Evolutionary conservation across 2,113 vertebrate species (phyloP).

Genomic region (Phodopus roborovskii): DNA sequence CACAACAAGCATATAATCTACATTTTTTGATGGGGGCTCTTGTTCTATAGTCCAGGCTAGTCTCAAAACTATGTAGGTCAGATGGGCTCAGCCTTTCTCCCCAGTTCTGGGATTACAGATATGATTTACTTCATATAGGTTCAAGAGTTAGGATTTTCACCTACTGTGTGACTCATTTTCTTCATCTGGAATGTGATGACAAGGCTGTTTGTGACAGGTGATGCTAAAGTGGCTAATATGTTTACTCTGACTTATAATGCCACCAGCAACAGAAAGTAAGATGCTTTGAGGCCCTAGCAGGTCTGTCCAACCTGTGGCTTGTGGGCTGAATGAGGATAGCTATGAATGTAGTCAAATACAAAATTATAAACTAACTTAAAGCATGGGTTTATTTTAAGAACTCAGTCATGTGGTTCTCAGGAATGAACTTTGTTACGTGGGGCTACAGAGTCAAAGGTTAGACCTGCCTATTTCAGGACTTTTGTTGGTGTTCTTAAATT

Average conservation of each 20-base stretch:
- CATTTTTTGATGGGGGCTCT: not conserved
- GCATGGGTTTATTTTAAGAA: not conserved
- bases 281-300: not conserved
- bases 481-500: not conserved
- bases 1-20: not conserved
- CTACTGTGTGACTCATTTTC: not conserved
- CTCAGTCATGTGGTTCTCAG: not conserved
- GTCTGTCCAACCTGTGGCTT: not conserved
- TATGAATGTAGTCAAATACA: not conserved
- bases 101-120: not conserved
- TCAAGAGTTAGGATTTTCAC: not conserved
- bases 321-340: not conserved
- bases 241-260: not conserved
- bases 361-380: not conserved
- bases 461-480: not conserved
- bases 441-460: not conserved
- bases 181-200: not conserved
- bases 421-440: not conserved
- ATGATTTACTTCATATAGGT: not conserved
- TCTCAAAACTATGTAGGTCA: not conserved
- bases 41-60: not conserved
- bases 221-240: too few species aligned
- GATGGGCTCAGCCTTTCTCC: not conserved
- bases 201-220: not conserved
- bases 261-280: not conserved